These are phyloP conservation scores for Stenotaenia linearis DNA, from an alignment of 2,888 invertebrate genomes.

Conservation along the genomic window DNA sequence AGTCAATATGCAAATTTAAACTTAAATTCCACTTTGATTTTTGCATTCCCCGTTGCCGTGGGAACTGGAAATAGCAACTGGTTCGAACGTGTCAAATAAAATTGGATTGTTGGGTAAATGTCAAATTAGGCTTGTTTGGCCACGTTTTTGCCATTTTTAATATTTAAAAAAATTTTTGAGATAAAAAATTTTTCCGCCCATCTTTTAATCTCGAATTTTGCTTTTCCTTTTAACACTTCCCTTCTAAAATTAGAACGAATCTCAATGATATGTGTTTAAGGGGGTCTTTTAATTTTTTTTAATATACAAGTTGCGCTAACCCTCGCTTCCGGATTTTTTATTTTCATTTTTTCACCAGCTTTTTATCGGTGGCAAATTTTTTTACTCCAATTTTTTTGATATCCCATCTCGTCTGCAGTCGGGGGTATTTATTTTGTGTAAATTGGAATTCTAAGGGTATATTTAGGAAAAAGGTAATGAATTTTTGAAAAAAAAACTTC, in stretches of 20 bases:
- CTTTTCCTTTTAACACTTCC: conserved; percentile 10
- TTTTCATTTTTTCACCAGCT: not conserved
- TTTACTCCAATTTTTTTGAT: not conserved
- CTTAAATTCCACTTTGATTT: conserved; percentile 5
- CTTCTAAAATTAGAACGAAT: conserved; percentile 1
- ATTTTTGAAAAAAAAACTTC: too few relatives aligned
- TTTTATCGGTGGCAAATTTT: not conserved
- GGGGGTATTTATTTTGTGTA: not conserved
- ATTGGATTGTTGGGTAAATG: not conserved
- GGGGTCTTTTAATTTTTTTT: not conserved
- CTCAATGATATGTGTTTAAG: conserved; percentile 1
- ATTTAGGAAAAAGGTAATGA: not conserved
- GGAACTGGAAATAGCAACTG: not conserved
- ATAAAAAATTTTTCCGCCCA: not conserved
- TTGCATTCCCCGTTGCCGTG: not conserved
- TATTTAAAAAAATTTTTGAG: not conserved
- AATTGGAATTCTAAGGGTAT: not conserved
- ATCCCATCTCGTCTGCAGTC: not conserved
- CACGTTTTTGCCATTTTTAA: not conserved
- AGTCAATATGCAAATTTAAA: conserved; percentile 19
- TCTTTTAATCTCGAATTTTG: not conserved
- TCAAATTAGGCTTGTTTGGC: not conserved
- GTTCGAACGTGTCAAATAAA: not conserved
- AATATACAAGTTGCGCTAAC: not conserved
- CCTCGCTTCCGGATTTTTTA: conserved; percentile 2